A percentile compares a stretch with the other conserved stretches of the same genome.
These are phyloP conservation scores for Cygnus buccinator DNA, from an alignment of 2,113 vertebrate genomes.

Conservation along the genomic window DNA sequence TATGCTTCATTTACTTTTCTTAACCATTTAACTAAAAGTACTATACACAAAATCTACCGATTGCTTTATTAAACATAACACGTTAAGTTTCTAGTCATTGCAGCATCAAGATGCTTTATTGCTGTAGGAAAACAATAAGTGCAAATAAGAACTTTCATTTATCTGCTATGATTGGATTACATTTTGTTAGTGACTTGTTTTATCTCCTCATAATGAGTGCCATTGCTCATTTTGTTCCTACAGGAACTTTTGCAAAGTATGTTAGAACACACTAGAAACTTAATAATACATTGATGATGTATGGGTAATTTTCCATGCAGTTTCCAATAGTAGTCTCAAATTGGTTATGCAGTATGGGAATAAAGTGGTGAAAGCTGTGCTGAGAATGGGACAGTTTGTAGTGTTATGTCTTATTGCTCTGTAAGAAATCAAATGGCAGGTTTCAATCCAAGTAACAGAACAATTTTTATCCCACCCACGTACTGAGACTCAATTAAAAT, in stretches of 20 bases:
- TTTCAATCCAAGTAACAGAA: not conserved
- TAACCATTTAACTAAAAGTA: not conserved
- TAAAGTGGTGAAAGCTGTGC: not conserved
- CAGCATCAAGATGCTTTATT: not conserved
- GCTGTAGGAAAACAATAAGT: not conserved
- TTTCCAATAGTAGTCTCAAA: not conserved
- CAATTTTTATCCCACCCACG: fast-evolving
- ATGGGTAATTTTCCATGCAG: not conserved
- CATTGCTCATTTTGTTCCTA: constrained; percentile 1
- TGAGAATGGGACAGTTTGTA: not conserved
- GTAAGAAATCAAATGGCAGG: not conserved
- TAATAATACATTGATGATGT: not conserved
- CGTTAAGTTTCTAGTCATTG: not conserved
- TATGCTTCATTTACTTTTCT: constrained; percentile 2
- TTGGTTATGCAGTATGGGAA: not conserved
- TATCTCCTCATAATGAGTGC: not conserved
- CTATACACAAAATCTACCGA: not conserved
- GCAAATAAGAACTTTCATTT: constrained; percentile 9
- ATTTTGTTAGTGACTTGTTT: constrained; percentile 17
- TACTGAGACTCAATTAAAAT: not conserved
- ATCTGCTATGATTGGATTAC: constrained; percentile 5
- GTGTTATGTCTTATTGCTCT: not conserved
- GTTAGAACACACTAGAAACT: not conserved
- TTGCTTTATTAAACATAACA: not conserved
- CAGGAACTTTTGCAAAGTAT: not conserved